Conservation (phyloP, 2,113 vertebrate genomes). For the Acanthisitta chloris region DNA sequence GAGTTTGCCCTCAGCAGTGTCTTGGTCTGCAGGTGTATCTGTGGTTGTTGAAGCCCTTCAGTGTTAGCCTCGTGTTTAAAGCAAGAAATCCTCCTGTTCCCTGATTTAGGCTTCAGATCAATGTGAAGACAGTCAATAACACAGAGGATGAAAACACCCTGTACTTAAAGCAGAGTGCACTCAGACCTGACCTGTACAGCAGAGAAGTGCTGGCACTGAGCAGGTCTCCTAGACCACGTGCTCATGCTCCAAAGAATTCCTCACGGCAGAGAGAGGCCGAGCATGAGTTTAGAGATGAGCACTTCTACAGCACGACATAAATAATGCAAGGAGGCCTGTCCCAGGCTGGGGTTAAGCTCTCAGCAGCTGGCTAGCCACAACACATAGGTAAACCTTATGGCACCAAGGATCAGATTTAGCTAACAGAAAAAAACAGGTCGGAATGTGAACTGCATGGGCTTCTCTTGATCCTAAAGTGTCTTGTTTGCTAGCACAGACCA, state of each 20-base stretch:
- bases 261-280: background rate
- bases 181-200: background rate
- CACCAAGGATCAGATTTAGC: background rate
- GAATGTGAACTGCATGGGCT: background rate
- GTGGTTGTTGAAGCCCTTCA: background rate
- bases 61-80: background rate
- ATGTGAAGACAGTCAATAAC: background rate
- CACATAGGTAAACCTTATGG: background rate
- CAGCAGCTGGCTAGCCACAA: background rate
- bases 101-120: background rate
- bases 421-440: background rate
- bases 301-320: background rate
- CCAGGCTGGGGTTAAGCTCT: background rate
- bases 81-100: background rate
- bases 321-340: background rate
- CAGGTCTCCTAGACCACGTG: background rate
- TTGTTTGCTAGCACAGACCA: background rate
- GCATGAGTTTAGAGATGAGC: background rate
- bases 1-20: background rate
- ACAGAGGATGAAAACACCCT: background rate
- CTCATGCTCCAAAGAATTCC: background rate
- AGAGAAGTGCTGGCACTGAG: background rate
- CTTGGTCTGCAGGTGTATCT: background rate
- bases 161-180: background rate
- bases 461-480: background rate